Evolutionary conservation across 2,797 vertebrate genomes (phyloP).

Genomic region (Otolemur crassicaudatus): DNA sequence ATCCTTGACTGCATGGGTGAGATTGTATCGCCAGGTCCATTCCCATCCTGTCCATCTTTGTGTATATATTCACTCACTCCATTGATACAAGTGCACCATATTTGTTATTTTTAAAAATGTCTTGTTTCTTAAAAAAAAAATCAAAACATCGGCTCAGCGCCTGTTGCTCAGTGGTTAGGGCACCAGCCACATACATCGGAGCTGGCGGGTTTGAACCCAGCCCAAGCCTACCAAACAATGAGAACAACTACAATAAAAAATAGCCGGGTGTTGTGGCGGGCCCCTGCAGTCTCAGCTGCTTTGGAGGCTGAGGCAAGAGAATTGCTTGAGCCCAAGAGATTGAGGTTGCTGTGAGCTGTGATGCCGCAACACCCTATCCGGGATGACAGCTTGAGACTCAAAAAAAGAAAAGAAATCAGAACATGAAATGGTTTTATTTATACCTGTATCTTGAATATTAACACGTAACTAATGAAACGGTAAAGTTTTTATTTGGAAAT

Average conservation of each 20-base stretch:
- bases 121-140: background rate
- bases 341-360: too few species aligned
- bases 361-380: too few species aligned
- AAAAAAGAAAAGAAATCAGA: background rate
- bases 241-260: too few species aligned
- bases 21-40: background rate
- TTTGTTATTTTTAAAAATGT: background rate
- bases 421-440: background rate
- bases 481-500: constrained; percentile 57
- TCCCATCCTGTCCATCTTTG: background rate
- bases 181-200: too few species aligned
- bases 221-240: too few species aligned
- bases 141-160: background rate
- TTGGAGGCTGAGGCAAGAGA: too few species aligned
- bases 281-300: too few species aligned
- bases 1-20: background rate
- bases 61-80: background rate
- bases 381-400: too few species aligned
- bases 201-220: too few species aligned
- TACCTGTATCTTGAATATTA: constrained; percentile 60
- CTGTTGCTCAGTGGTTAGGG: too few species aligned
- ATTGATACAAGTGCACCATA: background rate
- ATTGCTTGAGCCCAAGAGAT: too few species aligned
- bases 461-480: constrained; percentile 54
- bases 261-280: too few species aligned